A percentile compares a stretch with the other conserved stretches of the same genome.
These are phyloP conservation scores for Aurelia aurita complex sp. Pacific DNA, from an alignment of 30 jellyfish, hydroid and myxozoan species.

Conservation along the genomic window DNA sequence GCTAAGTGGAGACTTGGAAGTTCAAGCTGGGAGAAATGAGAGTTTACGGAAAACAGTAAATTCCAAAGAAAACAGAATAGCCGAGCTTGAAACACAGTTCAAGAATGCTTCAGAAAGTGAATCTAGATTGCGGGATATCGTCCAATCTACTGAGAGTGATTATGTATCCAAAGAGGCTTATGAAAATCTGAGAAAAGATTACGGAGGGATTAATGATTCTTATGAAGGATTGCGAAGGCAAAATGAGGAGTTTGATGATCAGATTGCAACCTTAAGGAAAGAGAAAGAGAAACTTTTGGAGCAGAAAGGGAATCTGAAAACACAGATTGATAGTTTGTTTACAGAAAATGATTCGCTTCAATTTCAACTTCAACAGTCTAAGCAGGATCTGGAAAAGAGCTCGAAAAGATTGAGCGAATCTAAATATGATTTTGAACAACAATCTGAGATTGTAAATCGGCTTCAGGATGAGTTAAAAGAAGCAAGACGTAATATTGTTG, in stretches of 20 bases:
- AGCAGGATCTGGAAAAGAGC: constrained; percentile 57
- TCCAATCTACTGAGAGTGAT: constrained; percentile 49
- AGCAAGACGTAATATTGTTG: constrained; percentile 18
- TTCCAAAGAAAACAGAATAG: constrained; percentile 49
- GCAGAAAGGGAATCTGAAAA: constrained; percentile 6
- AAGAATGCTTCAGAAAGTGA: constrained; percentile 55
- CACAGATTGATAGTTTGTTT: constrained; percentile 2
- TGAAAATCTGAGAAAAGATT: constrained; percentile 52
- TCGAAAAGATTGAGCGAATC: constrained; percentile 27
- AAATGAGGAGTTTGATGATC: constrained; percentile 7
- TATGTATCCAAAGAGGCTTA: constrained; percentile 66
- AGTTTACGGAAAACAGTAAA: constrained; percentile 35
- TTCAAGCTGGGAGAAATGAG: constrained; percentile 44
- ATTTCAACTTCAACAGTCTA: constrained; percentile 43
- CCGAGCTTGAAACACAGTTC: constrained; percentile 63
- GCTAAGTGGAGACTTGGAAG: constrained; percentile 46
- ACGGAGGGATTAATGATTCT: constrained; percentile 7
- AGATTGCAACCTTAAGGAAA: neutral
- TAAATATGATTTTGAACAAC: constrained; percentile 50
- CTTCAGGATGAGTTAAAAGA: constrained; percentile 57
- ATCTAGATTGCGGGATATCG: constrained; percentile 30
- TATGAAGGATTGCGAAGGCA: constrained; percentile 25
- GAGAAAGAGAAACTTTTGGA: constrained; percentile 3
- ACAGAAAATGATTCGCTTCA: constrained; percentile 43
- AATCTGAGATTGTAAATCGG: constrained; percentile 38